Base-by-base conservation (phyloP, 2,113 vertebrate species). In the Heterotis niloticus region DNA sequence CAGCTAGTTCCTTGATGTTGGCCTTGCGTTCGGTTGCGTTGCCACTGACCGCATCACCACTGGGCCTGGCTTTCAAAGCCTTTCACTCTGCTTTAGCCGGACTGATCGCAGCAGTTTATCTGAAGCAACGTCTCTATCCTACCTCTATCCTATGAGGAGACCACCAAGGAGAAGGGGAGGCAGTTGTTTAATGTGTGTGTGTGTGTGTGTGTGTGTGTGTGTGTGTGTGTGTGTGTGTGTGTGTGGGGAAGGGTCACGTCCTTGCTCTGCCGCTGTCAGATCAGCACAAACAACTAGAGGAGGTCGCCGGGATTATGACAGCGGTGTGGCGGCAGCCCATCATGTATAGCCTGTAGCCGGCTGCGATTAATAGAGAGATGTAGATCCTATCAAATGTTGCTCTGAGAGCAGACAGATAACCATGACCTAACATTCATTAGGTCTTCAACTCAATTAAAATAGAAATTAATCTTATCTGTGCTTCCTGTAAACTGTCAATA, bases 51-150 rank as follows among this genome's bases (percentile, higher is more conserved):
- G 89, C 86, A 88, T 92, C 92, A 92, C 92, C 89, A 92, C 91
- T 89, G 89, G 86, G 85, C 90, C 91, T 90, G 90, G 90, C 91
- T 92, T 93, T 93, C 92, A 92, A 93, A 93, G 91, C 86, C 88
- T 90, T 88, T 90, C 77, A 87, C 91, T 90, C 85, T 86, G 85
- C 88, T 91, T 92, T 90, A 89, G 84, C 87, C 85, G 91, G 91
- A 92, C 92, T 93, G 92, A 93, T 93, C 91, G 91, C 89, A 92
- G 92, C 86, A 90, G 88, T 92, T 87, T 93, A 93, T 93, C 92
- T 92, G 90, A 89, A 89, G 90, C 89, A 92, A 91, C 92, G 91
- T 89, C 91, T 89, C 87, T 88, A 86, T 89, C 90, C 89, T 88
- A 88, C 84, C 72, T 87, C 88, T 84, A 86, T 90, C 88, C 89